phyloP scores from a whole-genome alignment of 2,888 invertebrate genomes.

The Leptura quadrifasciata region DNA sequence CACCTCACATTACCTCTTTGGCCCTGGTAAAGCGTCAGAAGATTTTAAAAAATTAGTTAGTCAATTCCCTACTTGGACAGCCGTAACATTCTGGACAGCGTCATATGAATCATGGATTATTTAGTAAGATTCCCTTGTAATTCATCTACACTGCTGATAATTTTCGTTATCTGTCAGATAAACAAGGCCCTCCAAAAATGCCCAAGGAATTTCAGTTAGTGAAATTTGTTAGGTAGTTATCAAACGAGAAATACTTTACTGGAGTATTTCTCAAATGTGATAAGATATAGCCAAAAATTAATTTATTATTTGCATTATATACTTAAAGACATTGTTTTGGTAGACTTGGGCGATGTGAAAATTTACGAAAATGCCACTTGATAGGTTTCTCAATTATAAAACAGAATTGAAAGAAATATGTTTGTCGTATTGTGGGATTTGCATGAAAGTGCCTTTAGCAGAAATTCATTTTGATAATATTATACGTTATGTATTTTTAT shows the following conservation, averaged over 20 bases:
- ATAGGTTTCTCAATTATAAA: too few relatives aligned
- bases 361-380: too few relatives aligned
- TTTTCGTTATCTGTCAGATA: neutral
- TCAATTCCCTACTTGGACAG: conserved; percentile 80
- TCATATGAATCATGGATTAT: conserved; percentile 79
- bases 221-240: neutral
- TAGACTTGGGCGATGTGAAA: too few relatives aligned
- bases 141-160: neutral
- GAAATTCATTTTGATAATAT: too few relatives aligned
- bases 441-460: too few relatives aligned
- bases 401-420: too few relatives aligned
- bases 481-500: too few relatives aligned
- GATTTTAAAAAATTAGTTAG: conserved; percentile 76
- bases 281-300: neutral
- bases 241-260: neutral
- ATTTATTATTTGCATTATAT: neutral
- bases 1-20: conserved; percentile 79
- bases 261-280: neutral
- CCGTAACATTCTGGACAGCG: conserved; percentile 82
- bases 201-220: neutral
- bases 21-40: conserved; percentile 75
- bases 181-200: neutral
- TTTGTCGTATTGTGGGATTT: too few relatives aligned
- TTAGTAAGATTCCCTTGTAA: conserved; percentile 53
- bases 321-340: neutral